These are phyloP conservation scores for Dynastes tityus DNA, from an alignment of 2,888 invertebrate species.

Conservation along the genomic window DNA sequence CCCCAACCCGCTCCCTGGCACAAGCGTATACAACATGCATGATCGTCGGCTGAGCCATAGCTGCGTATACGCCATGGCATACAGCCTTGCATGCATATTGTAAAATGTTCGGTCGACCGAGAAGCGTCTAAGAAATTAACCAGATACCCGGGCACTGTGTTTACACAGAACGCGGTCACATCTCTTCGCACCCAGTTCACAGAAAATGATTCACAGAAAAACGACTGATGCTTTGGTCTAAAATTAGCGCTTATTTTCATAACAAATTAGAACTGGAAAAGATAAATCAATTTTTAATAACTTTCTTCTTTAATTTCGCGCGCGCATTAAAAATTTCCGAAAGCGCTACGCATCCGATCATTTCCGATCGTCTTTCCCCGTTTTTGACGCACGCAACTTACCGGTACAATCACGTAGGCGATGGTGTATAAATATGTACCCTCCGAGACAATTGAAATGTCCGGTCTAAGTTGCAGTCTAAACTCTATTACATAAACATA, in stretches of 20 bases:
- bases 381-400: not conserved
- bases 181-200: conserved; percentile 67
- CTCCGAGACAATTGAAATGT: no score
- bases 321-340: conserved; percentile 11
- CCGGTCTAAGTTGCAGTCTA: no score
- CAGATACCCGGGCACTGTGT: conserved; percentile 62
- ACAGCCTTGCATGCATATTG: conserved; percentile 46
- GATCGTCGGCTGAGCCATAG: conserved; percentile 1
- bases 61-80: conserved; percentile 1
- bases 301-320: conserved; percentile 44
- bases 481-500: no score
- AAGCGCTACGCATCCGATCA: not conserved
- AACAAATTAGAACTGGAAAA: conserved; percentile 63
- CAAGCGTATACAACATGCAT: conserved; percentile 26
- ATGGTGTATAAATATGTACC: no score
- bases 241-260: conserved; percentile 64
- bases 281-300: conserved; percentile 62
- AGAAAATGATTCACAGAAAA: conserved; percentile 66
- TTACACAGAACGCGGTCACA: conserved; percentile 66
- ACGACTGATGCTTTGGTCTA: conserved; percentile 64
- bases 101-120: conserved; percentile 54
- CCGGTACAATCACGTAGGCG: not conserved
- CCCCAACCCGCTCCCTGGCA: not conserved
- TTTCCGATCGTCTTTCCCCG: conserved; percentile 14
- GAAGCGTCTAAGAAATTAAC: conserved; percentile 64